Conservation (phyloP, 1,140 invertebrate species). For the Dendrolimus punctatus region DNA sequence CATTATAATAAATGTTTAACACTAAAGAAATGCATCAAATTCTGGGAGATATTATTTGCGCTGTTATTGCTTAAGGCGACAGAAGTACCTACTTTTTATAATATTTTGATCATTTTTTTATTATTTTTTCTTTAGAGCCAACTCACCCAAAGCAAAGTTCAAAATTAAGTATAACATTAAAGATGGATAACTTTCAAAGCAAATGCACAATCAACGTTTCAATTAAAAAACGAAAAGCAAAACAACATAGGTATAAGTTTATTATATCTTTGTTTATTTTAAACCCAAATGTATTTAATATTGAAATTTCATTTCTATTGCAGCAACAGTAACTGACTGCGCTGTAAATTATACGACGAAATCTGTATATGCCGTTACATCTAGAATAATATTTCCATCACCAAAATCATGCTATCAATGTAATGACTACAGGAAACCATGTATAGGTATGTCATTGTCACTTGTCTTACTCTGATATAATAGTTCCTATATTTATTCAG, state of each 20-base stretch:
- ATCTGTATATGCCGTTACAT: conserved; percentile 28
- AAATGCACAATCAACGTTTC: conserved; percentile 36
- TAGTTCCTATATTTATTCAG: too few relatives aligned
- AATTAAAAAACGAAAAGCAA: conserved; percentile 31
- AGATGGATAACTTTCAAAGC: conserved; percentile 28
- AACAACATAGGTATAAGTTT: conserved; percentile 31
- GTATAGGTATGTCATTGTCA: too few relatives aligned
- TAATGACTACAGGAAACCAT: too few relatives aligned
- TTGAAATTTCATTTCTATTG: neutral
- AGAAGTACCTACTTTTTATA: neutral
- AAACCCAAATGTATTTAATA: too few relatives aligned
- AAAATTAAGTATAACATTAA: conserved; percentile 40
- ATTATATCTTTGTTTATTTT: conserved; percentile 1
- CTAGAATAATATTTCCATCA: conserved; percentile 20
- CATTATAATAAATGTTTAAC: too few relatives aligned
- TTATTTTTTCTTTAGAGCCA: conserved; percentile 23
- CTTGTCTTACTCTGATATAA: too few relatives aligned
- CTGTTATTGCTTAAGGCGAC: too few relatives aligned
- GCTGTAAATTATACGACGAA: neutral
- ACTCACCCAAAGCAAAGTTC: conserved; percentile 23
- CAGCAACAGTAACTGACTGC: neutral
- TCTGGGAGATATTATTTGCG: too few relatives aligned
- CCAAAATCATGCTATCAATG: neutral
- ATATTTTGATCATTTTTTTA: conserved; percentile 7
- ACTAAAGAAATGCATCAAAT: too few relatives aligned